These are phyloP conservation scores for Rambutsinella grinnellia DNA, from an alignment of 2,888 invertebrate species.

Conservation along the genomic window DNA sequence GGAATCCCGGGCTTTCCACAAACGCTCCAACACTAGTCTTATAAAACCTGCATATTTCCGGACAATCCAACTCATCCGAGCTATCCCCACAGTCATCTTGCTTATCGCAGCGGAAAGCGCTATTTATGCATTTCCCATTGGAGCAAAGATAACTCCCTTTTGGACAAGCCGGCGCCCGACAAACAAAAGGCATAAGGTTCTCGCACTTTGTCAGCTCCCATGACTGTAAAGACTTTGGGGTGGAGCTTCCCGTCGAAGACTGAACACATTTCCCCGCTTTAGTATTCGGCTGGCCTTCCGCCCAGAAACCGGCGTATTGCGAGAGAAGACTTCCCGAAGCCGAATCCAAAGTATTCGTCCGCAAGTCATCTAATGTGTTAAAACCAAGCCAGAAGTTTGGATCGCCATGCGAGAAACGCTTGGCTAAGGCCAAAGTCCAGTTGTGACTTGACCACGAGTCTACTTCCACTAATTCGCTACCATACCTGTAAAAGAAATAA, in stretches of 20 bases:
- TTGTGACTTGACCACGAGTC: slow-evolving; percentile 94
- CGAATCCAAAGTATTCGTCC: slow-evolving; percentile 95
- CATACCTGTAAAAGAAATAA: slow-evolving; percentile 79
- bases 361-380: slow-evolving; percentile 89
- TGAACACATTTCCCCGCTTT: slow-evolving; percentile 88
- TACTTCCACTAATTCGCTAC: slow-evolving; percentile 92
- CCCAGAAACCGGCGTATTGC: slow-evolving; percentile 97
- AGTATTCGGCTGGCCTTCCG: slow-evolving; percentile 88
- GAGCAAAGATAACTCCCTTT: slow-evolving; percentile 90
- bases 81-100: slow-evolving; percentile 84
- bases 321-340: slow-evolving; percentile 91
- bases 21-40: slow-evolving; percentile 95
- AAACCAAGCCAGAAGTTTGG: slow-evolving; percentile 90
- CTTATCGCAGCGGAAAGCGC: slow-evolving; percentile 92
- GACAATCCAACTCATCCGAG: slow-evolving; percentile 93
- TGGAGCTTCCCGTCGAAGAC: slow-evolving; percentile 69
- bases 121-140: slow-evolving; percentile 91
- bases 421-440: slow-evolving; percentile 85
- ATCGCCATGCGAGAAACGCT: slow-evolving; percentile 69
- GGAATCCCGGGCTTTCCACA: slow-evolving; percentile 78
- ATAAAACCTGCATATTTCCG: slow-evolving; percentile 88
- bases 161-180: slow-evolving; percentile 90
- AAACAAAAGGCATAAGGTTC: slow-evolving; percentile 93
- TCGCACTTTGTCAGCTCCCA: slow-evolving; percentile 97
- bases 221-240: slow-evolving; percentile 77